Evolutionary conservation across 1,140 invertebrate genomes (phyloP).

Genomic region (Macrosteles quadrilineatus): DNA sequence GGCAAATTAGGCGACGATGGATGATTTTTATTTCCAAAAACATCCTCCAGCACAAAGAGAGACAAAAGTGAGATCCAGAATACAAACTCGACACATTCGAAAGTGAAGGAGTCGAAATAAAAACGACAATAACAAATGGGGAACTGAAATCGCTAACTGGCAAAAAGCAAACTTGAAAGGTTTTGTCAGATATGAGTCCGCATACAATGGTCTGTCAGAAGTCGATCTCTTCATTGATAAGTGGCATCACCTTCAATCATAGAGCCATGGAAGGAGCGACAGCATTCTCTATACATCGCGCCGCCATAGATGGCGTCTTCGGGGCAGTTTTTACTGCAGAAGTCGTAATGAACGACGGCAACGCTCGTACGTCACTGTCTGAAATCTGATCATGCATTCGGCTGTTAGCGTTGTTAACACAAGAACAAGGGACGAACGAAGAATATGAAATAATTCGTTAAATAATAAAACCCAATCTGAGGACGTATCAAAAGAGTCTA

Average conservation of each 20-base stretch:
- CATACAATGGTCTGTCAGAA: slow-evolving; percentile 7
- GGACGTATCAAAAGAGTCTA: too few relatives aligned
- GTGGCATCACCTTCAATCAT: slow-evolving; percentile 1
- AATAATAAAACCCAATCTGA: too few relatives aligned
- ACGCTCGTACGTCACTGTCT: too few relatives aligned
- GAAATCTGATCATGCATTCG: too few relatives aligned
- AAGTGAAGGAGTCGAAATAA: background rate
- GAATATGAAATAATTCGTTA: too few relatives aligned
- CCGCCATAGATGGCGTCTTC: background rate
- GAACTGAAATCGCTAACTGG: background rate
- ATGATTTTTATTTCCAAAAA: too few relatives aligned
- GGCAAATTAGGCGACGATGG: too few relatives aligned
- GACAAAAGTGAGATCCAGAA: too few relatives aligned
- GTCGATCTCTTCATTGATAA: slow-evolving; percentile 20
- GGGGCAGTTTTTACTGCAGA: background rate
- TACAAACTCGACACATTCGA: background rate
- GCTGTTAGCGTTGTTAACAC: too few relatives aligned
- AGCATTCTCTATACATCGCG: background rate
- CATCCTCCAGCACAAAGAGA: too few relatives aligned
- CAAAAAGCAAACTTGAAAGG: slow-evolving; percentile 9
- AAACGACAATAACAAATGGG: slow-evolving; percentile 4
- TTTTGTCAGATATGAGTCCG: slow-evolving; percentile 16
- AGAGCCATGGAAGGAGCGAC: background rate
- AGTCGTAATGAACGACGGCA: too few relatives aligned
- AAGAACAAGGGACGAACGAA: too few relatives aligned